These are phyloP conservation scores for Drosophila siamana DNA, from an alignment of 2,888 invertebrate genomes.

Conservation along the genomic window DNA sequence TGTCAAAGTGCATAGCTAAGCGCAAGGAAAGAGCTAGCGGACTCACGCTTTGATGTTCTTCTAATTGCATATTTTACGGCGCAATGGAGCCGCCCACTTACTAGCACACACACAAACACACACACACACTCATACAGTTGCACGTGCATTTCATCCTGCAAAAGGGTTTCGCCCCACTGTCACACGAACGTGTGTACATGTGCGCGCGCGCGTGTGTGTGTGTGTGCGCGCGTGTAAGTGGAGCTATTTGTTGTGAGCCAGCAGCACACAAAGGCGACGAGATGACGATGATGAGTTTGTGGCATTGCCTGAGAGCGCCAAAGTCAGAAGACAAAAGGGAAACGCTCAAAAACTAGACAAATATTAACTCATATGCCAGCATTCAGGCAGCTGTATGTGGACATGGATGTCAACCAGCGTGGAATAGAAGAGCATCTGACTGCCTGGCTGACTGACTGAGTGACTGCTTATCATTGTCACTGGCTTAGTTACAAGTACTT, in stretches of 20 bases:
- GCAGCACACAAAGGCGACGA: conserved; percentile 41
- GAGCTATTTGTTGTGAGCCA: conserved; percentile 68
- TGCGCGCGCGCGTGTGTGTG: conserved; percentile 15
- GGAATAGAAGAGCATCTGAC: background rate
- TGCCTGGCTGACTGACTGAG: background rate
- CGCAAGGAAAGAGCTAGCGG: conserved; percentile 44
- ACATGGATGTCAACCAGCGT: conserved; percentile 9
- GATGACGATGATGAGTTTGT: conserved; percentile 34
- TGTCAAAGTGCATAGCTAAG: conserved; percentile 65
- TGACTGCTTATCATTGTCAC: conserved; percentile 21
- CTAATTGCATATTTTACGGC: conserved; percentile 80
- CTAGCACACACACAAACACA: conserved; percentile 28
- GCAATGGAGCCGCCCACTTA: conserved; percentile 62
- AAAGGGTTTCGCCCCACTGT: conserved; percentile 57
- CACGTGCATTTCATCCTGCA: conserved; percentile 55
- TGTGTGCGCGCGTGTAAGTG: conserved; percentile 56
- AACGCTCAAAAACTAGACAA: conserved; percentile 74
- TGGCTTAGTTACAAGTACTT: conserved; percentile 21
- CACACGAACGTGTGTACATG: conserved; percentile 3
- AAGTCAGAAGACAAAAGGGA: conserved; percentile 68
- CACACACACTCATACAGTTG: conserved; percentile 17
- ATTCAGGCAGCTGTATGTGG: conserved; percentile 1
- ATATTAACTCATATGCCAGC: conserved; percentile 69
- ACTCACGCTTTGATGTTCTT: conserved; percentile 73
- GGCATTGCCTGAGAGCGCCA: conserved; percentile 30